These are phyloP conservation scores for Gymnogyps californianus DNA, from an alignment of 2,113 vertebrate genomes.

Conservation along the genomic window DNA sequence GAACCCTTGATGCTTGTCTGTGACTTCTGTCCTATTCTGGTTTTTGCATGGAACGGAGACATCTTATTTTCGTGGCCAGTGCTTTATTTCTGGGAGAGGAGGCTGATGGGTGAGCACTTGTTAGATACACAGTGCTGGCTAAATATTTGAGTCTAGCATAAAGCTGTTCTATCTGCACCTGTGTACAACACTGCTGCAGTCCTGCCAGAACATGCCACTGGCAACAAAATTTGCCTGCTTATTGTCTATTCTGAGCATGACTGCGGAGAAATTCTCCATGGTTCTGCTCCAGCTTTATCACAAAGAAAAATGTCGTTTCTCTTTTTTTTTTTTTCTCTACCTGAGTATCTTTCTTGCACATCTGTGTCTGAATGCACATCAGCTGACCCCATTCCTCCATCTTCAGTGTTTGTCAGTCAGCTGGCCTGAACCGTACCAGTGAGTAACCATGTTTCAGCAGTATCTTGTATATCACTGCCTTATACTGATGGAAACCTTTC, in stretches of 20 bases:
- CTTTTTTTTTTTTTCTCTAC: neutral
- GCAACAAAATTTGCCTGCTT: neutral
- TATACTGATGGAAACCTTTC: neutral
- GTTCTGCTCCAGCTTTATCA: neutral
- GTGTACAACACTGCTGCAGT: neutral
- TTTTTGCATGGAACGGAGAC: neutral
- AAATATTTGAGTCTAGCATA: neutral
- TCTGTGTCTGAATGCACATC: neutral
- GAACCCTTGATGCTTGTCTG: neutral
- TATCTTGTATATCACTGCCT: neutral
- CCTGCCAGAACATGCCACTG: neutral
- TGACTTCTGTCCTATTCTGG: neutral
- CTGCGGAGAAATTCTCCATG: neutral
- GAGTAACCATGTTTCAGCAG: neutral
- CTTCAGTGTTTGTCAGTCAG: neutral
- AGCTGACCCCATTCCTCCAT: neutral
- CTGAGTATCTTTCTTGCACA: neutral
- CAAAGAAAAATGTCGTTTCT: neutral
- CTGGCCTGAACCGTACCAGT: neutral
- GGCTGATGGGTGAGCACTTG: neutral
- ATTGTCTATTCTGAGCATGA: neutral
- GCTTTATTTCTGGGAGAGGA: neutral
- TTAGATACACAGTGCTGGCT: neutral
- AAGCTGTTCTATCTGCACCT: neutral
- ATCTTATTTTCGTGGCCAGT: neutral